Evolutionary conservation across 2,797 vertebrate genomes (phyloP).

Genomic region (Eutrigla gurnardus): DNA sequence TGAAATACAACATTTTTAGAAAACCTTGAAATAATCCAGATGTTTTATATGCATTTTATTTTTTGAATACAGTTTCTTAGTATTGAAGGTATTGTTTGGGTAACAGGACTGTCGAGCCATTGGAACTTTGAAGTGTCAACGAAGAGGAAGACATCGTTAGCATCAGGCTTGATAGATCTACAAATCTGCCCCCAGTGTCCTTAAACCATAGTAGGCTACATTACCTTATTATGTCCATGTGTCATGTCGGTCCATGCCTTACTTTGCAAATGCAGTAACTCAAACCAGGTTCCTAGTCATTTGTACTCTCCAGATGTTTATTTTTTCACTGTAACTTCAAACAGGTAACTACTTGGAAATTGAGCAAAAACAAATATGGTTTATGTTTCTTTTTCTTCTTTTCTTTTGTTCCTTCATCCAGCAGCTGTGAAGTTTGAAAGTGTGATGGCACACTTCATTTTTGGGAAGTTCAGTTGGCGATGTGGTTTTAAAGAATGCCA

Average conservation of each 20-base stretch:
- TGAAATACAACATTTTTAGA: constrained; percentile 51
- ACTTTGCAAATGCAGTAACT: constrained; percentile 79
- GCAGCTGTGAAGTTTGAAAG: constrained; percentile 67
- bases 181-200: constrained; percentile 72
- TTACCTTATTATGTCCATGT: constrained; percentile 58
- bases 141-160: constrained; percentile 43
- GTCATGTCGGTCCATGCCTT: constrained; percentile 82
- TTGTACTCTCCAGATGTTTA: constrained; percentile 80
- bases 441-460: constrained; percentile 49
- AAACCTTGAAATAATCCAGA: constrained; percentile 75
- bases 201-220: constrained; percentile 64
- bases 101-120: constrained; percentile 42
- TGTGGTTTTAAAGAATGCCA: constrained; percentile 29
- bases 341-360: constrained; percentile 64
- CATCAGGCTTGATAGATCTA: constrained; percentile 56
- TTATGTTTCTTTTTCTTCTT: constrained; percentile 42
- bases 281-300: constrained; percentile 62
- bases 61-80: constrained; percentile 64
- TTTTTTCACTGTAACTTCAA: constrained; percentile 74
- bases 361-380: constrained; percentile 57
- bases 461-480: constrained; percentile 30
- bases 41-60: constrained; percentile 82
- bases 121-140: constrained; percentile 35
- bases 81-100: constrained; percentile 55
- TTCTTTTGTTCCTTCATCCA: constrained; percentile 41